These are phyloP conservation scores for Lemur catta DNA, from an alignment of 2,797 vertebrate genomes.

Conservation along the genomic window DNA sequence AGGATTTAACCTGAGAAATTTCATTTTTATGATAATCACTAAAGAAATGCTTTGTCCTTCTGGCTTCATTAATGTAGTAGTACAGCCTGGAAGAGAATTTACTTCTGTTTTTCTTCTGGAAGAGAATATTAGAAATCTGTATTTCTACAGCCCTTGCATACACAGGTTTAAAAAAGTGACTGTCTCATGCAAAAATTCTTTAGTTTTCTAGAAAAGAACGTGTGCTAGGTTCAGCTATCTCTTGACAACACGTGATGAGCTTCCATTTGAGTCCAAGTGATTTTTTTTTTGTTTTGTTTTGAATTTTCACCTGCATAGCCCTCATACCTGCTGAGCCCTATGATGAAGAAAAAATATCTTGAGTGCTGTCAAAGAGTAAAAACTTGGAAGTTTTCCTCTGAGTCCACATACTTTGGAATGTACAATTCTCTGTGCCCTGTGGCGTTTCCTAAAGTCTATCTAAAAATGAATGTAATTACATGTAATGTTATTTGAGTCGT, in stretches of 20 bases:
- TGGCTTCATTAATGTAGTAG: neutral
- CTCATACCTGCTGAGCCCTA: neutral
- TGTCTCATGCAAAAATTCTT: neutral
- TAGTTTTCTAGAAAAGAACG: neutral
- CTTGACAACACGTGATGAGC: neutral
- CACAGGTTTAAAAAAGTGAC: neutral
- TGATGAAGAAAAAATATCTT: neutral
- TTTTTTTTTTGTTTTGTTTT: neutral
- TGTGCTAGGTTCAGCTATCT: neutral
- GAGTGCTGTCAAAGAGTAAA: neutral
- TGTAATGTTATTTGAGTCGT: neutral
- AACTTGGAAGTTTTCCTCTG: neutral
- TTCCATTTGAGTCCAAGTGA: neutral
- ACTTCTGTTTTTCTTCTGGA: neutral
- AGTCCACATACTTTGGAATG: neutral
- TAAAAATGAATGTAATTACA: neutral
- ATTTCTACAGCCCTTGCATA: neutral
- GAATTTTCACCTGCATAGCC: neutral
- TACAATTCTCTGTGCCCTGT: neutral
- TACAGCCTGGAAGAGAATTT: neutral
- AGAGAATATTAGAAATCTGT: neutral
- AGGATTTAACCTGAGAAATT: neutral
- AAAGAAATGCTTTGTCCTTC: neutral
- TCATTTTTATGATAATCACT: neutral
- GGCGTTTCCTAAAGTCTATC: neutral